Conservation (phyloP, 2,797 vertebrate species). For the Sebastes diploproa region DNA sequence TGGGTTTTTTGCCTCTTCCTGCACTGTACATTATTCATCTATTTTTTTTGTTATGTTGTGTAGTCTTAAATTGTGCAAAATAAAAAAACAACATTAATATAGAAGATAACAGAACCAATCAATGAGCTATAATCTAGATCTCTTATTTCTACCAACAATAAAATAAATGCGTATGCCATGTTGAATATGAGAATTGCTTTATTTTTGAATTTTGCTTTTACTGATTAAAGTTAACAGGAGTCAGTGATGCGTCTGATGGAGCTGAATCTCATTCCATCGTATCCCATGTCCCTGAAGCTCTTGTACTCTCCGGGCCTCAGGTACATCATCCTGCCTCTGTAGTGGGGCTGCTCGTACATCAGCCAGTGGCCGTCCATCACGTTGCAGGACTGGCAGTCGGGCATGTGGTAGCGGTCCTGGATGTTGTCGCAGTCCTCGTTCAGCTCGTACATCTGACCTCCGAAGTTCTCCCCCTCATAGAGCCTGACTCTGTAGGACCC, state of each 20-base stretch:
- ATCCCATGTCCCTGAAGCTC: constrained; percentile 68
- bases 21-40: too few relatives aligned
- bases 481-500: constrained; percentile 66
- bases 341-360: constrained; percentile 74
- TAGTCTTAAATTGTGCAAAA: too few relatives aligned
- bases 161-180: neutral
- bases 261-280: constrained; percentile 58
- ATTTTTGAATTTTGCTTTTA: constrained; percentile 9
- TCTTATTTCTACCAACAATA: neutral
- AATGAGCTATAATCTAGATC: neutral
- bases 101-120: neutral
- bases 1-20: too few relatives aligned
- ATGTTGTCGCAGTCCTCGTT: constrained; percentile 69
- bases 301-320: constrained; percentile 79
- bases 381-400: constrained; percentile 68
- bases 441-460: constrained; percentile 60
- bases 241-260: constrained; percentile 72
- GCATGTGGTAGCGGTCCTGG: constrained; percentile 66
- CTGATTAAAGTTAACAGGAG: constrained; percentile 51
- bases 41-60: too few relatives aligned
- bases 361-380: constrained; percentile 80
- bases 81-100: neutral
- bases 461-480: constrained; percentile 70
- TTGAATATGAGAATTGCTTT: neutral
- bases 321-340: constrained; percentile 73